Evolutionary conservation across 2,888 invertebrate species (phyloP), one percentile per base, ranked within the genome.

Genomic region (Cecidostiba fungosa): DNA sequence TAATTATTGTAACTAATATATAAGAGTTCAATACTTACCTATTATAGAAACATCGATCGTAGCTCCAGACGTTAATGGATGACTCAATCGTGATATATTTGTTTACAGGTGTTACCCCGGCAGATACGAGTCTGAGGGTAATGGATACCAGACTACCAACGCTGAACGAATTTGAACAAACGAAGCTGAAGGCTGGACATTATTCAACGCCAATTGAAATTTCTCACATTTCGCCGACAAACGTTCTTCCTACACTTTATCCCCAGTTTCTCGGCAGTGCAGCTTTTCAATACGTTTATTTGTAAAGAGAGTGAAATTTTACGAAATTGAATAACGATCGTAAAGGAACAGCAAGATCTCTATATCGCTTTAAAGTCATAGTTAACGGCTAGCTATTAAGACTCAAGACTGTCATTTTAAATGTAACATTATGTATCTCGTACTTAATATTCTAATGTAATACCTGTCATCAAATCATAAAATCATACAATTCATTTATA

Each of bases 71-170:
- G 10, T 43, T 43, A 8, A 39, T 39, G 39, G 39, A 43, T 12
- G 12, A 43, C 3, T 43, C 43, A 43, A 43, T 2, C 12, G 43
- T 1, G 10, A 43, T 12, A 10, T 23, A 59, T n/a, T 59, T n/a
- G 0, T 76, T 78, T 85, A 50, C 54, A 87, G 86, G 82, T 12
- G 59, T 87, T 32, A 85, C 86, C 32, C 85, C 87, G 12, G 78
- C 74, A 39, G 81, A 73, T 59, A 84, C 85, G 6, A 84, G 73
- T 29, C 84, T 87, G 66, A 85, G 76, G 16, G 26, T 72, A 14
- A 73, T 50, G 77, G 85, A 86, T 19, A 62, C 59, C 2, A 81
- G 78, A 29, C 16, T 79, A 26, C 80, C 85, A 74, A 66, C 74
- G n/a, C 8, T 85, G 12, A 84, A 84, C 36, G 86, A 86, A 62